These are phyloP conservation scores for Amiota communis DNA, from an alignment of 2,888 invertebrate species.

Conservation along the genomic window DNA sequence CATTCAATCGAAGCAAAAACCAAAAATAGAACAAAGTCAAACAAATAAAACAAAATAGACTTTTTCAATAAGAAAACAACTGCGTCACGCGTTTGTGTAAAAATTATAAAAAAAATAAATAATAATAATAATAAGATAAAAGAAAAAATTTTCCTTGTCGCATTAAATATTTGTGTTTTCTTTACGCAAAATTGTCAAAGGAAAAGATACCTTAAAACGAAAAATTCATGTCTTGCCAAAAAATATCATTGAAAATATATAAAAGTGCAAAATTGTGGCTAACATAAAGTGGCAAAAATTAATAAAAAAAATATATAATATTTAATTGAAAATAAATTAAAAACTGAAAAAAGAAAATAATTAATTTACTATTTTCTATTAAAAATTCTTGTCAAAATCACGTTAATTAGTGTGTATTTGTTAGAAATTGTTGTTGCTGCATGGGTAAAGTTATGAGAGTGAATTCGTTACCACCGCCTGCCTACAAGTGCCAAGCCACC, in stretches of 20 bases:
- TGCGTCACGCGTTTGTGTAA: slow-evolving; percentile 19
- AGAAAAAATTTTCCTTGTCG: slow-evolving; percentile 17
- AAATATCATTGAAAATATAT: slow-evolving; percentile 39
- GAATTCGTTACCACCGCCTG: slow-evolving; percentile 53
- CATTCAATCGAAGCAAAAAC: neutral
- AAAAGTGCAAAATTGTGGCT: slow-evolving; percentile 49
- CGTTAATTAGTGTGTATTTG: neutral
- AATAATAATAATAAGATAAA: neutral
- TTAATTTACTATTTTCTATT: slow-evolving; percentile 1
- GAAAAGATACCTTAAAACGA: slow-evolving; percentile 31
- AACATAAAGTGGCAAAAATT: slow-evolving; percentile 39
- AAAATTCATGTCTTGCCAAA: slow-evolving; percentile 58
- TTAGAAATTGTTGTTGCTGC: slow-evolving; percentile 42
- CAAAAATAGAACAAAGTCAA: slow-evolving; percentile 23
- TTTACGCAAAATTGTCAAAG: slow-evolving; percentile 49
- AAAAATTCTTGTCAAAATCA: neutral
- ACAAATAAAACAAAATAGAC: neutral
- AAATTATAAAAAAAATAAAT: neutral
- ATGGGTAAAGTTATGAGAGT: slow-evolving; percentile 71
- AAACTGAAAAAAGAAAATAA: slow-evolving; percentile 18
- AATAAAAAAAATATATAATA: slow-evolving; percentile 26
- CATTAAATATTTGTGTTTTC: slow-evolving; percentile 1
- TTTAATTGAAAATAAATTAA: slow-evolving; percentile 25
- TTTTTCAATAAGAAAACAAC: neutral
- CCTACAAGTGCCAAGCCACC: slow-evolving; percentile 51